Conservation (phyloP, 1,140 invertebrate species). For the Euborellia annulipes region DNA sequence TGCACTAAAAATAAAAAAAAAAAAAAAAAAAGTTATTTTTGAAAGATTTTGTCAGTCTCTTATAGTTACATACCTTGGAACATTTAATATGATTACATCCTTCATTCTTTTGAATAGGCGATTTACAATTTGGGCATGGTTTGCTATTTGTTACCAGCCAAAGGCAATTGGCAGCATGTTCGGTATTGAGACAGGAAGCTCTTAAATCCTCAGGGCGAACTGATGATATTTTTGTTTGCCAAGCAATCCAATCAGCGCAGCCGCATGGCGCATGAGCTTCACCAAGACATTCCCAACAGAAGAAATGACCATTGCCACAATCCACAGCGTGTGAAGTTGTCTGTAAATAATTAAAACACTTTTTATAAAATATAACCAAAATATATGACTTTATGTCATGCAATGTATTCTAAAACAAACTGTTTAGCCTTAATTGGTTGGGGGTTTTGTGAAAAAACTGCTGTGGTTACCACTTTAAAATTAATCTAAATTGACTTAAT, state of each 20-base stretch:
- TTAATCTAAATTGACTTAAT: too few relatives aligned
- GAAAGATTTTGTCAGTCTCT: too few relatives aligned
- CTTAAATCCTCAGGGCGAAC: conserved; percentile 46
- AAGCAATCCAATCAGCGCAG: conserved; percentile 48
- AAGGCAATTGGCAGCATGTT: conserved; percentile 50
- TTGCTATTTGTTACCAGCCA: conserved; percentile 62
- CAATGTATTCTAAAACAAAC: too few relatives aligned
- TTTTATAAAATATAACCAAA: too few relatives aligned
- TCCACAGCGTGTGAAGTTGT: conserved; percentile 52
- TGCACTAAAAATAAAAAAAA: conserved; percentile 37
- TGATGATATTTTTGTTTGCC: conserved; percentile 45
- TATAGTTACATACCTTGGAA: conserved; percentile 38
- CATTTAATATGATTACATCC: conserved; percentile 69
- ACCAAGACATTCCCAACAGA: conserved; percentile 40
- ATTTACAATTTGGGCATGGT: conserved; percentile 54
- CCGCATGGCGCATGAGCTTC: conserved; percentile 54
- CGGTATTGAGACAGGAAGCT: conserved; percentile 38
- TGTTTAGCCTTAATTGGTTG: too few relatives aligned
- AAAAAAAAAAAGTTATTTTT: background rate
- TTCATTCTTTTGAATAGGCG: conserved; percentile 62
- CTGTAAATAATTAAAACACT: too few relatives aligned
- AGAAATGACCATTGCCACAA: conserved; percentile 55
- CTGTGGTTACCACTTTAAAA: too few relatives aligned
- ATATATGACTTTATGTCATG: too few relatives aligned
- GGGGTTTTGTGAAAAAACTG: too few relatives aligned